phyloP scores from a whole-genome alignment of 2,113 vertebrate species.

The Dipodomys stephensi region DNA sequence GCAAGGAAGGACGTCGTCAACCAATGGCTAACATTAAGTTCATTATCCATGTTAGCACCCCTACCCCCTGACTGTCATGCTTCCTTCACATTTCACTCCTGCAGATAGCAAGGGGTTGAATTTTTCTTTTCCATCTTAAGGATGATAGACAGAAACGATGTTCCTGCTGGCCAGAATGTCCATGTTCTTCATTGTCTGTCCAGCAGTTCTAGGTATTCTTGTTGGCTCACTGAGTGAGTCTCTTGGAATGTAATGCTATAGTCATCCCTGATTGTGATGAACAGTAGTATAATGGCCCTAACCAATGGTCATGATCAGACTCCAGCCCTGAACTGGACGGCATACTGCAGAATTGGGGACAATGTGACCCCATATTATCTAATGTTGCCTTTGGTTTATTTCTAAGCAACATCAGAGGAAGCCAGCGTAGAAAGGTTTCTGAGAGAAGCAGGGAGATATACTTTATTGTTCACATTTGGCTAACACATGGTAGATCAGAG shows the following conservation, averaged over 20 bases:
- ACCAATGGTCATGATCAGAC: not conserved
- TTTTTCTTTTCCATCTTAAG: not conserved
- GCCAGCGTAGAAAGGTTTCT: not conserved
- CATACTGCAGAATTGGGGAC: not conserved
- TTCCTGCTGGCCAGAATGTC: accelerated
- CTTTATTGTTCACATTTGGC: not conserved
- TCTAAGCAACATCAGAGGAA: not conserved
- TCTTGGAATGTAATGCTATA: not conserved
- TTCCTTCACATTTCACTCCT: not conserved
- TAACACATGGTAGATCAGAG: not conserved
- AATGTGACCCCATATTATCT: not conserved
- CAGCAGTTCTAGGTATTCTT: not conserved
- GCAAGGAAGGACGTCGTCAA: not conserved
- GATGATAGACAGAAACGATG: too few relatives aligned
- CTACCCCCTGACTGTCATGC: not conserved
- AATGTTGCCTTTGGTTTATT: not conserved
- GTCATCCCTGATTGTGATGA: not conserved
- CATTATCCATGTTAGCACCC: accelerated
- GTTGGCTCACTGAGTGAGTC: not conserved
- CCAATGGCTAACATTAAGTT: not conserved
- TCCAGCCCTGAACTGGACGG: not conserved
- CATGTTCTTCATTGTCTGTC: not conserved
- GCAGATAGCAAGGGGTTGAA: not conserved
- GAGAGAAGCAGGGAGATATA: not conserved
- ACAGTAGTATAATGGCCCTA: not conserved